Percentiles rank a stretch among this genome's conserved stretches.
These are phyloP conservation scores for Calypte anna DNA, from an alignment of 2,113 vertebrate genomes.

Conservation along the genomic window DNA sequence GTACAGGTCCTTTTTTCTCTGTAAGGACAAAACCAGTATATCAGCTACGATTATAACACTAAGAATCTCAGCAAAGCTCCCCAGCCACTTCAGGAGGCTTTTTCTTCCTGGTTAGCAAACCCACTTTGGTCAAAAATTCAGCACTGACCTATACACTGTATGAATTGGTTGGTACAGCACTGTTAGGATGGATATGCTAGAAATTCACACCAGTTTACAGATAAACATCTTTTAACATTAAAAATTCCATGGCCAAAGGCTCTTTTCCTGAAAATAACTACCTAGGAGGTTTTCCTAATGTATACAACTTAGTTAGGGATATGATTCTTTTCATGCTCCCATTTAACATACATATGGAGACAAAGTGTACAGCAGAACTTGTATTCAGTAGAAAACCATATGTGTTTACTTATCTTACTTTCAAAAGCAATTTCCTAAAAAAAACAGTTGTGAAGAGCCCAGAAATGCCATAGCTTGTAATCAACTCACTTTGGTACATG, in stretches of 20 bases:
- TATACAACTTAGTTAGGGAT: neutral
- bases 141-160: neutral
- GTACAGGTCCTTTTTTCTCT: neutral
- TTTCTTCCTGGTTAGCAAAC: neutral
- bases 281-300: neutral
- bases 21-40: neutral
- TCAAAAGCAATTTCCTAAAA: neutral
- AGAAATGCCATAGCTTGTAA: neutral
- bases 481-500: neutral
- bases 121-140: neutral
- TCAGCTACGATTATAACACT: neutral
- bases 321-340: neutral
- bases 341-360: neutral
- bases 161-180: neutral
- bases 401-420: neutral
- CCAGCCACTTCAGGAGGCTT: neutral
- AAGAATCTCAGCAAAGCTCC: rapidly evolving
- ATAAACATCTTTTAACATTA: neutral
- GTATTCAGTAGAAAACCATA: neutral
- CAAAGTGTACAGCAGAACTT: neutral
- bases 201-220: neutral
- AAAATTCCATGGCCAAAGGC: neutral
- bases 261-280: neutral
- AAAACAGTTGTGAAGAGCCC: neutral
- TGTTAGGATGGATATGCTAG: neutral